These are phyloP conservation scores for Sesia bembeciformis DNA, from an alignment of 2,888 invertebrate species.

Conservation along the genomic window DNA sequence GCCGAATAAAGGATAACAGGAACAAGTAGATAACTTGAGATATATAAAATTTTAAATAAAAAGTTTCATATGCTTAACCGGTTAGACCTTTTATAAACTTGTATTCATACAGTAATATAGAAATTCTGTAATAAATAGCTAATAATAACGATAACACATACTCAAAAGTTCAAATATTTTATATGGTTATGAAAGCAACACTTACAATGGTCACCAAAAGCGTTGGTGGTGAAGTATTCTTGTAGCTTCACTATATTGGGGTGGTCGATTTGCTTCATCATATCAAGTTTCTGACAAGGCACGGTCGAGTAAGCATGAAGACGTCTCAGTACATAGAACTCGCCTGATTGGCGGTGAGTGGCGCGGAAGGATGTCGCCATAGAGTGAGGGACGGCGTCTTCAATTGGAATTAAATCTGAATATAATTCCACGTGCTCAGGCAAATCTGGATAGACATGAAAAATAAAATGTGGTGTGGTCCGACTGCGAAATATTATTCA, in stretches of 20 bases:
- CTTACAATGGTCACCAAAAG: slow-evolving; percentile 96
- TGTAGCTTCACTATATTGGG: slow-evolving; percentile 94
- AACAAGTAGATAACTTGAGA: too few species aligned
- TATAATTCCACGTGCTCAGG: slow-evolving; percentile 94
- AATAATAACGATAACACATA: too few species aligned
- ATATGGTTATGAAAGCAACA: slow-evolving; percentile 12
- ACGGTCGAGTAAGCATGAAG: slow-evolving; percentile 89
- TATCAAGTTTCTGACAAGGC: slow-evolving; percentile 91
- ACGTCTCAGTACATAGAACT: slow-evolving; percentile 88
- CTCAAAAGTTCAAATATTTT: too few species aligned
- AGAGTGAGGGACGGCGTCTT: slow-evolving; percentile 78
- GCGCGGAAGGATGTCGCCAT: slow-evolving; percentile 93
- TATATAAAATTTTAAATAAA: too few species aligned
- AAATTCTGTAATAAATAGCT: too few species aligned
- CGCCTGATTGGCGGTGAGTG: slow-evolving; percentile 88
- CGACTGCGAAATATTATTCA: too few species aligned
- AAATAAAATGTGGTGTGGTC: too few species aligned
- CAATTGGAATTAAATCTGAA: slow-evolving; percentile 89
- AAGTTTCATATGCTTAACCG: too few species aligned
- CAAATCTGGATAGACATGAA: slow-evolving; percentile 70
- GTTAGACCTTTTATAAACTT: too few species aligned
- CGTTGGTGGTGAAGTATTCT: slow-evolving; percentile 95
- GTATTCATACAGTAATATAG: too few species aligned
- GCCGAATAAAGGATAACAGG: too few species aligned
- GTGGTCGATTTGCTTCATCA: slow-evolving; percentile 96